These are phyloP conservation scores for Drosophila grimshawi DNA, from an alignment of 1,140 invertebrate genomes.

Conservation along the genomic window DNA sequence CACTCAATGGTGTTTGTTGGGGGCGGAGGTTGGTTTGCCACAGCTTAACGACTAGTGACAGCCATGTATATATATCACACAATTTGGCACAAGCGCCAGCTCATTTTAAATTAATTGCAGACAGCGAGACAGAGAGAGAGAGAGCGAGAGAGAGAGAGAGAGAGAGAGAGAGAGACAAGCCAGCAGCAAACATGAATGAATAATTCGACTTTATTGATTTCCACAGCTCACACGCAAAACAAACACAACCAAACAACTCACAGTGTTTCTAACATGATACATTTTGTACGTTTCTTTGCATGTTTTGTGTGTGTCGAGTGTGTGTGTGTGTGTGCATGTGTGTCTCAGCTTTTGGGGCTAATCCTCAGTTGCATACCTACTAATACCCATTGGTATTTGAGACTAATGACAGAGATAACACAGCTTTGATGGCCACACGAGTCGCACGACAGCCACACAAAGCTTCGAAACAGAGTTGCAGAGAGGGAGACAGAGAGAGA, in stretches of 20 bases:
- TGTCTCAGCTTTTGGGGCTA: slow-evolving; percentile 25
- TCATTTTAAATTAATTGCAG: slow-evolving; percentile 76
- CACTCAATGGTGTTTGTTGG: background rate
- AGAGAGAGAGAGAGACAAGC: slow-evolving; percentile 1
- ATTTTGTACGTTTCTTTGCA: slow-evolving; percentile 15
- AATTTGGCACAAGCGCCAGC: slow-evolving; percentile 53
- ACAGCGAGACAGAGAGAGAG: slow-evolving; percentile 7
- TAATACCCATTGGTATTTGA: slow-evolving; percentile 65
- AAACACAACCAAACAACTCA: slow-evolving; percentile 17
- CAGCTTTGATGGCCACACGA: slow-evolving; percentile 35
- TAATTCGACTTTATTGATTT: slow-evolving; percentile 67
- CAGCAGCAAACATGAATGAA: slow-evolving; percentile 51
- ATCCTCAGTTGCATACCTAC: slow-evolving; percentile 37
- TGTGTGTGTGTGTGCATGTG: slow-evolving; percentile 1
- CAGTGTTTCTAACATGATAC: slow-evolving; percentile 27
- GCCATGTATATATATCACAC: slow-evolving; percentile 21
- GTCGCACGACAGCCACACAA: background rate
- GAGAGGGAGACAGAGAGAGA: background rate
- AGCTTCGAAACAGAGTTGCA: background rate
- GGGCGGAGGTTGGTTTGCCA: background rate
- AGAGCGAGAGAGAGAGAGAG: slow-evolving; percentile 6
- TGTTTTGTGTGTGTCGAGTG: background rate
- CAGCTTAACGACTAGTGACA: slow-evolving; percentile 10
- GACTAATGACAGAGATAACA: slow-evolving; percentile 60
- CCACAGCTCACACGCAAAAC: background rate